Conservation (phyloP, 1,140 invertebrate genomes). For the Pteromalus puparum region DNA sequence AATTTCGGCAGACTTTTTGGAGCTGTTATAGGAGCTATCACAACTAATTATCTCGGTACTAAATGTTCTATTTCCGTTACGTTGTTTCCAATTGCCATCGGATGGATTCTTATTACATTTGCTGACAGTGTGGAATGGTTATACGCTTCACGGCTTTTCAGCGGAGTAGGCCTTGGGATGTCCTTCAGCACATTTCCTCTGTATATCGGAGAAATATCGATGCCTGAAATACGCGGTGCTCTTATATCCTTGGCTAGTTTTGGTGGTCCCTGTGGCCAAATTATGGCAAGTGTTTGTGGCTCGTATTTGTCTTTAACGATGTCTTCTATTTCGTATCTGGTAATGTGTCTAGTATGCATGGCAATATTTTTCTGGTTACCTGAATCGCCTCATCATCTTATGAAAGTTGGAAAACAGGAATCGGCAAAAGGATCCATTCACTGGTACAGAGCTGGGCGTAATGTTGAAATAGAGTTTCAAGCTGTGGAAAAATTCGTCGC, state of each 20-base stretch:
- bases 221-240: conserved; percentile 79
- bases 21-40: conserved; percentile 64
- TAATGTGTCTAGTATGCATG: conserved; percentile 85
- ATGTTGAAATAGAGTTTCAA: conserved; percentile 31
- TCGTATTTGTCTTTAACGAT: conserved; percentile 77
- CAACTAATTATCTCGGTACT: conserved; percentile 77
- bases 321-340: conserved; percentile 77
- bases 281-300: conserved; percentile 82
- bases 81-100: conserved; percentile 78
- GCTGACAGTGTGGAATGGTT: conserved; percentile 74
- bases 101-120: conserved; percentile 78
- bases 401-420: conserved; percentile 63
- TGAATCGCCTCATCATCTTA: conserved; percentile 84
- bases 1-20: conserved; percentile 71
- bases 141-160: conserved; percentile 75
- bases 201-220: conserved; percentile 80
- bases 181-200: conserved; percentile 81
- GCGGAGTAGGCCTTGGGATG: conserved; percentile 81
- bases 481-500: conserved; percentile 41
- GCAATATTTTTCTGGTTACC: conserved; percentile 81
- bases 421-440: conserved; percentile 76
- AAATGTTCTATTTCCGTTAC: conserved; percentile 80
- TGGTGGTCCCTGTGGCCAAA: conserved; percentile 77
- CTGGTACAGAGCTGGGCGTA: conserved; percentile 38
- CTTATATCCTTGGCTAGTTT: conserved; percentile 69